Conservation (phyloP, 2,888 invertebrate genomes). For the Augiades crinisus region DNA sequence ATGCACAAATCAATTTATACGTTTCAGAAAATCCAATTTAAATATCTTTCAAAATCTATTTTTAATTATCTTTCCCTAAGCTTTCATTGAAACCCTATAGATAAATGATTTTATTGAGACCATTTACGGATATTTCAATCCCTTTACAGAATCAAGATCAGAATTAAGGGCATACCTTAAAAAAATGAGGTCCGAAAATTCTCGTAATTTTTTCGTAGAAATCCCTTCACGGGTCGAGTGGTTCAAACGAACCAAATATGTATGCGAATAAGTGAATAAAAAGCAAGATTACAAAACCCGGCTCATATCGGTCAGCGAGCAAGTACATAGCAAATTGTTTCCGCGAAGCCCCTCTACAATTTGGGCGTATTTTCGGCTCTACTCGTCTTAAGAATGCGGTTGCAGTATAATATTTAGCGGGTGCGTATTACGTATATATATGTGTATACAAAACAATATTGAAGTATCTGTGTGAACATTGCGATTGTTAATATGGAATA, state of each 20-base stretch:
- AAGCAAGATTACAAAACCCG: conserved; percentile 5
- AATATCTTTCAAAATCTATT: too few species aligned
- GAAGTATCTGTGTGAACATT: too few species aligned
- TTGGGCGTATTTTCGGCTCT: conserved; percentile 22
- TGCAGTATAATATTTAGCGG: neutral
- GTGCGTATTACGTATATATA: neutral
- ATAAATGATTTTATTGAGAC: too few species aligned
- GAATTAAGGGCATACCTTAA: neutral
- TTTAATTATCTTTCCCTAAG: too few species aligned
- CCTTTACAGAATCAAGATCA: neutral
- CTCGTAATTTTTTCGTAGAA: conserved; percentile 1
- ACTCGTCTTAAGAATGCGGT: neutral
- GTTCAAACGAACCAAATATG: neutral
- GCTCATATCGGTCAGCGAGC: conserved; percentile 12
- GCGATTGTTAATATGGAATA: too few species aligned
- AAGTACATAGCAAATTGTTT: conserved; percentile 13
- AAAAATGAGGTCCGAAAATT: neutral
- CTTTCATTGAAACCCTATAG: too few species aligned
- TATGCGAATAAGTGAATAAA: conserved; percentile 1
- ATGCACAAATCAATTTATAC: too few species aligned
- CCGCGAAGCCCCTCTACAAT: conserved; percentile 17
- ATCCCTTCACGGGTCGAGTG: neutral
- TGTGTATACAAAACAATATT: too few species aligned
- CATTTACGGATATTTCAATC: too few species aligned
- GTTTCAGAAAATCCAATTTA: too few species aligned